phyloP scores from a whole-genome alignment of 2,888 invertebrate species.

The Clistopyga incitator region DNA sequence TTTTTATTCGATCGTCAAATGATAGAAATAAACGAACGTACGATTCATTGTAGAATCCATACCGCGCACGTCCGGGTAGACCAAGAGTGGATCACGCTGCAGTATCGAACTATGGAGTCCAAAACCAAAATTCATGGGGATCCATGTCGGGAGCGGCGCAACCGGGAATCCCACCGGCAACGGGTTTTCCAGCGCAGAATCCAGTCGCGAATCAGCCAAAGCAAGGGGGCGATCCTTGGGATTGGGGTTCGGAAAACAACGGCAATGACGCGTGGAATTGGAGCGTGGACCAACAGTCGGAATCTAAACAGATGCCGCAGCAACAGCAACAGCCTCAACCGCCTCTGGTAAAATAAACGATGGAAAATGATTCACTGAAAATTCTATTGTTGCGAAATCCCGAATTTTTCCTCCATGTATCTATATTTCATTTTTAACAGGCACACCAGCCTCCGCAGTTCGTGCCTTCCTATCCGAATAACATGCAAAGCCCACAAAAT shows the following conservation, averaged over 20 bases:
- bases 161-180: constrained; percentile 66
- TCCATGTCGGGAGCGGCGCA: constrained; percentile 70
- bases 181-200: constrained; percentile 71
- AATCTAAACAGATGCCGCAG: constrained; percentile 69
- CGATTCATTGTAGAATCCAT: constrained; percentile 79
- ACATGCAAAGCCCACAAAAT: constrained; percentile 73
- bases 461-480: constrained; percentile 73
- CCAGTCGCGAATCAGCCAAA: constrained; percentile 71
- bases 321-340: constrained; percentile 59
- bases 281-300: constrained; percentile 80
- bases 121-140: constrained; percentile 79
- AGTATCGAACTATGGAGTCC: constrained; percentile 74
- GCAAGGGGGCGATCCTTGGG: constrained; percentile 77
- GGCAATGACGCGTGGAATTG: constrained; percentile 83
- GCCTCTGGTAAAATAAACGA: no score
- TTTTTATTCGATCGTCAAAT: no score
- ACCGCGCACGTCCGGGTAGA: constrained; percentile 79
- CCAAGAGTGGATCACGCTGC: constrained; percentile 77
- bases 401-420: no score
- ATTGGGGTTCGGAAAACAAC: constrained; percentile 77
- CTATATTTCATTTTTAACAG: no score
- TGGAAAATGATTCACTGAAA: no score
- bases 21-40: neutral
- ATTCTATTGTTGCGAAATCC: no score
- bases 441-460: constrained; percentile 65